Base-by-base conservation (phyloP, 1,140 invertebrate genomes). In the Rhopalosiphum maidis region DNA sequence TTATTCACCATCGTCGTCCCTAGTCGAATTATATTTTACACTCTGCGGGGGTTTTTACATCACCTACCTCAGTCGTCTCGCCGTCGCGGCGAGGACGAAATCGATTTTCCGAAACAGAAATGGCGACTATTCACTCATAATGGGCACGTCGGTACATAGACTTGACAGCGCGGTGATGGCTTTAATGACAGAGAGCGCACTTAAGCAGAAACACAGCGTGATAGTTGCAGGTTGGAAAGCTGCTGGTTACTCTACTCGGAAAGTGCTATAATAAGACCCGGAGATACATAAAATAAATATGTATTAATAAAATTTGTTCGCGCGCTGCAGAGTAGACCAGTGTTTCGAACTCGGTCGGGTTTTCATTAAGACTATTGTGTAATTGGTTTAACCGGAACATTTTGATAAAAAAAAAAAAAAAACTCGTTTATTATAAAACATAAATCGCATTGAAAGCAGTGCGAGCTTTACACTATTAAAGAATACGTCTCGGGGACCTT, bases 71-170 rank as follows among this genome's bases (percentile, higher is more conserved):
- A 21, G 60, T n/a, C 60, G 30, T 68, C 60, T n/a, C 60, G n/a
- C n/a, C 30, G 30, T 21, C 60, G 30, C 1, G 60, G 15, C 60
- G 60, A 18, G 60, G 30, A 77, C 60, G 60, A n/a, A 77, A 77
- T 77, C 60, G 60, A 77, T 77, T 77, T 77, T 77, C n/a, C 30
- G 60, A 77, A 77, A 77, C 60, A 77, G 60, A 77, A 77, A 77
- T 77, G 60, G 60, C 60, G 30, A 77, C 60, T n/a, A 77, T 68
- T 68, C 60, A n/a, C 30, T n/a, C 60, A n/a, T 60, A n/a, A 77
- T n/a, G 60, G 60, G 60, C 60, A 77, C 60, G 60, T 68, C 60
- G 60, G 60, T 77, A 15, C 30, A n/a, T 77, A 77, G 60, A 77
- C 60, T n/a, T n/a, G 60, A n/a, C 30, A n/a, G 15, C 60, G 60